Evolutionary conservation across 2,797 vertebrate genomes (phyloP).

Genomic region (Glyptemys insculpta): DNA sequence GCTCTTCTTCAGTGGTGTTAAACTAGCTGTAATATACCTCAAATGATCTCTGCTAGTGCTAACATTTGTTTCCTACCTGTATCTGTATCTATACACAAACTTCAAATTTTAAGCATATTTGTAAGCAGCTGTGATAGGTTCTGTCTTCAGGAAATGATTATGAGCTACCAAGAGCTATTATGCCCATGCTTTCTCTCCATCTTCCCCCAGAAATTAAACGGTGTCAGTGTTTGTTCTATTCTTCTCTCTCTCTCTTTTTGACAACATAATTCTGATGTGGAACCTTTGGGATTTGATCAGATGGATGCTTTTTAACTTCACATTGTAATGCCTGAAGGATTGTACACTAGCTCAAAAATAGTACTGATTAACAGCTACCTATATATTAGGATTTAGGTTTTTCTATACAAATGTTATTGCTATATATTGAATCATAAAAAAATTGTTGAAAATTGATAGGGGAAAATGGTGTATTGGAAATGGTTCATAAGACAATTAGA

Average conservation of each 20-base stretch:
- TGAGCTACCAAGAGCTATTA: not conserved
- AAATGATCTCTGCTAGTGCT: constrained; percentile 25
- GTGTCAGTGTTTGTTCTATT: not conserved
- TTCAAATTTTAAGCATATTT: not conserved
- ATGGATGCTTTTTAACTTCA: not conserved
- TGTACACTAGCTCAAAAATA: not conserved
- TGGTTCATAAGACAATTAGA: not conserved
- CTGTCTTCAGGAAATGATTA: not conserved
- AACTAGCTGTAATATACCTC: constrained; percentile 10
- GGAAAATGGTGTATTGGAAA: not conserved
- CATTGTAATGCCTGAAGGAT: not conserved
- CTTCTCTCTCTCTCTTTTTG: no score
- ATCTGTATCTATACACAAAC: constrained; percentile 2
- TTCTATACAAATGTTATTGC: not conserved
- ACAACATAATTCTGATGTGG: not conserved
- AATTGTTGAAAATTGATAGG: not conserved
- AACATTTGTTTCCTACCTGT: constrained; percentile 14
- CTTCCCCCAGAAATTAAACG: not conserved
- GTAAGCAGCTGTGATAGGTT: not conserved
- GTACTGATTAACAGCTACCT: not conserved
- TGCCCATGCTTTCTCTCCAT: not conserved
- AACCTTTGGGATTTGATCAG: not conserved
- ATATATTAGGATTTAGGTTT: not conserved
- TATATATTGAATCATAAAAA: not conserved
- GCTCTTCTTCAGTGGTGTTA: not conserved